Conservation (phyloP, 2,113 vertebrate genomes). For the Kryptolebias marmoratus region DNA sequence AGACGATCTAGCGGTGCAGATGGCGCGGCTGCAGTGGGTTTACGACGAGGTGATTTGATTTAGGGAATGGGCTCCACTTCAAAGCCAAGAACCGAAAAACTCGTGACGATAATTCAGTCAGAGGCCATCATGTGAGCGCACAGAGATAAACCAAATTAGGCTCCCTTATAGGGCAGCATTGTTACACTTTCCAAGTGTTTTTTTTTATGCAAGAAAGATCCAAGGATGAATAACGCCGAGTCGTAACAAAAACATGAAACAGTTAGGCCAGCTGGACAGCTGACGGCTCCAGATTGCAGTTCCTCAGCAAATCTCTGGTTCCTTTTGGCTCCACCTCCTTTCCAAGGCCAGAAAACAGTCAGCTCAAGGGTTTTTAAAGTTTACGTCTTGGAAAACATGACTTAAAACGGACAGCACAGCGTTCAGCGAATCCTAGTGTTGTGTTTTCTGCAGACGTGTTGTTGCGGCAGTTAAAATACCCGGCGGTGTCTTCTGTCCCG, state of each 20-base stretch:
- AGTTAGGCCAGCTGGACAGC: constrained; percentile 42
- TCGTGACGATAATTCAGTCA: constrained; percentile 33
- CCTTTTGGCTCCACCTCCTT: constrained; percentile 18
- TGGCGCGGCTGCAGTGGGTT: constrained; percentile 18
- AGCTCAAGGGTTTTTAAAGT: constrained; percentile 22
- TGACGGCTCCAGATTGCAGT: constrained; percentile 12
- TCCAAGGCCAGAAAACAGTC: constrained; percentile 2
- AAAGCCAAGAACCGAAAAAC: constrained; percentile 29
- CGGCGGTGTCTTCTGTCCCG: constrained; percentile 24
- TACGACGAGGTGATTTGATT: constrained; percentile 40
- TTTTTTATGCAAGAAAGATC: constrained; percentile 18
- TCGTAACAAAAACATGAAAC: constrained; percentile 36
- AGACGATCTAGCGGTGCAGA: constrained; percentile 22
- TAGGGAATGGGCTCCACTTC: constrained; percentile 34
- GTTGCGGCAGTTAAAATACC: constrained; percentile 35
- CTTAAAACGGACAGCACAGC: neutral
- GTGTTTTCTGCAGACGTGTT: constrained; percentile 32
- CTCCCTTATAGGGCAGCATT: neutral
- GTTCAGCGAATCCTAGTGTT: constrained; percentile 4
- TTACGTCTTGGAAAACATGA: constrained; percentile 31
- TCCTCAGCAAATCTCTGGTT: constrained; percentile 26
- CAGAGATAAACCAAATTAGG: constrained; percentile 16
- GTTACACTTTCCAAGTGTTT: constrained; percentile 13
- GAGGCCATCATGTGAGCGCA: constrained; percentile 23
- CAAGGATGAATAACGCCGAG: constrained; percentile 36